Evolutionary conservation across 2,888 invertebrate genomes (phyloP).

Genomic region (Aplocera efformata): DNA sequence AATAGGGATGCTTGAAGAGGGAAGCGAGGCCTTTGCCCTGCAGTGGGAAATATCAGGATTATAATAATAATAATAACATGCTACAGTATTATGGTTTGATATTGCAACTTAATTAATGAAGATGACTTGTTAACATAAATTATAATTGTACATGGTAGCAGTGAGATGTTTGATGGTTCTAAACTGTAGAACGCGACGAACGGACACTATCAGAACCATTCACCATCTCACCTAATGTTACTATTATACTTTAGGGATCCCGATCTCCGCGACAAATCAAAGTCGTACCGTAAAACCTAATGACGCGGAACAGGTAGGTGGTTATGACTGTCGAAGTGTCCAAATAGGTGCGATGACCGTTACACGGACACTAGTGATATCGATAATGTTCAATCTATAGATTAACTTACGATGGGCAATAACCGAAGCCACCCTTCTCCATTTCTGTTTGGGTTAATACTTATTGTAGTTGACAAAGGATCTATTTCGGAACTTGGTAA

Average conservation of each 20-base stretch:
- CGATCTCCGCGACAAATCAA: conserved; percentile 17
- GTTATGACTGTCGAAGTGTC: conserved; percentile 20
- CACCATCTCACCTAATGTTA: conserved; percentile 1
- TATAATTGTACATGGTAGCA: too few species aligned
- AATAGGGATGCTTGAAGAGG: too few species aligned
- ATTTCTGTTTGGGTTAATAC: conserved; percentile 1
- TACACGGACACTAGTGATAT: conserved; percentile 8
- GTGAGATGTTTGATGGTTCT: too few species aligned
- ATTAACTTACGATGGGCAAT: conserved; percentile 7
- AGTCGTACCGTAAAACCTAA: conserved; percentile 23
- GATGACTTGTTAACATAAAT: too few species aligned
- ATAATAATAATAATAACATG: too few species aligned
- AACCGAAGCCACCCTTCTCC: not conserved
- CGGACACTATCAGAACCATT: not conserved
- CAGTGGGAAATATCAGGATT: too few species aligned
- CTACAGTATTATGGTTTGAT: too few species aligned
- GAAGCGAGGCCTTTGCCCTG: too few species aligned
- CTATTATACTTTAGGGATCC: conserved; percentile 10
- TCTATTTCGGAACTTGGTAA: too few species aligned
- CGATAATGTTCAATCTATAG: conserved; percentile 9
- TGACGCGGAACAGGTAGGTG: conserved; percentile 24
- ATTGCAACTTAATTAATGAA: too few species aligned
- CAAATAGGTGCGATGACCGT: conserved; percentile 21
- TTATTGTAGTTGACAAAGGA: too few species aligned
- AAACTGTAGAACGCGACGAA: too few species aligned